Conservation (phyloP, 1,140 invertebrate species). For the Bombus consobrinus region DNA sequence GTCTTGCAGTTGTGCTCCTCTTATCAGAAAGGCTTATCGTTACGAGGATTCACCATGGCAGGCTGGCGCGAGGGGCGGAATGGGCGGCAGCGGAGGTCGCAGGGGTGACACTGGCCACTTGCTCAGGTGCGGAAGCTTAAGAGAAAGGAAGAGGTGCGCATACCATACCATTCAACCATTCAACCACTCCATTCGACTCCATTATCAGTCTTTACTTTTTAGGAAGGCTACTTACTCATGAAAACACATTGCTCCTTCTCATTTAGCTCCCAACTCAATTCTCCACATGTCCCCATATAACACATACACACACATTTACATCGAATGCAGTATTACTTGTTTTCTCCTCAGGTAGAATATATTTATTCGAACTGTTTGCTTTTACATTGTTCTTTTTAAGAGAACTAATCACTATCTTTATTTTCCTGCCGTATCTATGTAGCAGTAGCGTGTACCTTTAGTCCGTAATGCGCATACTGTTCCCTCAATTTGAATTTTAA, state of each 20-base stretch:
- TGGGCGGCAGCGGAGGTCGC: conserved; percentile 81
- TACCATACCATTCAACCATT: conserved; percentile 80
- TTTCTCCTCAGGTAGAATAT: conserved; percentile 49
- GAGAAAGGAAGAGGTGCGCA: conserved; percentile 83
- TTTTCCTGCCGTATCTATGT: no score
- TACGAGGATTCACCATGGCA: conserved; percentile 97
- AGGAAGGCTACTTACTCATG: conserved; percentile 37
- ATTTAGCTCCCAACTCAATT: background rate
- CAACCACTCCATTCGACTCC: conserved; percentile 77
- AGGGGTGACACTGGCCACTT: conserved; percentile 94
- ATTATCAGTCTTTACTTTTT: conserved; percentile 63
- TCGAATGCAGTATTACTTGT: conserved; percentile 55
- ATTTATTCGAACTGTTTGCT: background rate
- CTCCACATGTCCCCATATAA: no score
- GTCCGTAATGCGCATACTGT: no score
- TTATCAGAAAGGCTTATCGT: conserved; percentile 96
- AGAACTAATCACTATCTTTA: no score
- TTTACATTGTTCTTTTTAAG: no score
- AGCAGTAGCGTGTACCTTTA: no score
- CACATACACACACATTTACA: background rate
- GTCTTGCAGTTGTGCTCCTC: conserved; percentile 96
- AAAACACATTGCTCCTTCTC: no score
- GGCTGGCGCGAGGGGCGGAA: conserved; percentile 80
- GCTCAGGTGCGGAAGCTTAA: conserved; percentile 90
- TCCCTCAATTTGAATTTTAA: background rate